Conservation (phyloP, 2,888 invertebrate genomes). For the Morpho deidamia region DNA sequence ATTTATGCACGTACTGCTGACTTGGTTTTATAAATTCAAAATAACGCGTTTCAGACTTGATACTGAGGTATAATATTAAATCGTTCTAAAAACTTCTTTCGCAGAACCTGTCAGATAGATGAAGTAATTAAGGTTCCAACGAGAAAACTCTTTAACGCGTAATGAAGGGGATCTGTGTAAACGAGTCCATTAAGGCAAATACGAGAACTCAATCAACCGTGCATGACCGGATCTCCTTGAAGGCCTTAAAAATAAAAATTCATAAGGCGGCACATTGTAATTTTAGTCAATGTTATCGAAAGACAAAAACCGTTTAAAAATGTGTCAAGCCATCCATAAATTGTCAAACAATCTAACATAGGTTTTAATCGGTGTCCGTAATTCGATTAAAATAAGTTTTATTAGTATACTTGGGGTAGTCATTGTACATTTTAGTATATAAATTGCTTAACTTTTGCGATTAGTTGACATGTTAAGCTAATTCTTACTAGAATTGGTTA, state of each 20-base stretch:
- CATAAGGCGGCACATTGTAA: constrained; percentile 9
- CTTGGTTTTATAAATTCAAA: constrained; percentile 32
- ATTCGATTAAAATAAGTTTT: background rate
- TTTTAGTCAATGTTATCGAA: constrained; percentile 13
- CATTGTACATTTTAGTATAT: background rate
- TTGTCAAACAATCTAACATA: constrained; percentile 8
- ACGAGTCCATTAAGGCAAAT: constrained; percentile 60
- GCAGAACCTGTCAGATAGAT: constrained; percentile 50
- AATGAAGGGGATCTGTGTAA: constrained; percentile 56
- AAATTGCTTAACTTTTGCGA: too few species aligned
- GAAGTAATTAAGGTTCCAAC: constrained; percentile 61
- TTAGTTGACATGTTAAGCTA: background rate
- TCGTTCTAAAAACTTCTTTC: constrained; percentile 46
- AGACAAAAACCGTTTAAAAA: constrained; percentile 7
- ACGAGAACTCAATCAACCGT: constrained; percentile 43
- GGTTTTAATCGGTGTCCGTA: background rate
- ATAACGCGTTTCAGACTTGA: constrained; percentile 45
- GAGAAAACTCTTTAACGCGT: constrained; percentile 46
- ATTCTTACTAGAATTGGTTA: background rate
- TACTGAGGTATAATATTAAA: constrained; percentile 50
- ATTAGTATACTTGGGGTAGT: background rate
- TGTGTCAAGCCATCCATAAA: constrained; percentile 1
- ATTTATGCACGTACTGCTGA: constrained; percentile 16
- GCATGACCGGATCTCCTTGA: constrained; percentile 51
- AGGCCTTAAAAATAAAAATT: constrained; percentile 37